Conservation (phyloP, 2,888 invertebrate species). For the Furcula furcula region DNA sequence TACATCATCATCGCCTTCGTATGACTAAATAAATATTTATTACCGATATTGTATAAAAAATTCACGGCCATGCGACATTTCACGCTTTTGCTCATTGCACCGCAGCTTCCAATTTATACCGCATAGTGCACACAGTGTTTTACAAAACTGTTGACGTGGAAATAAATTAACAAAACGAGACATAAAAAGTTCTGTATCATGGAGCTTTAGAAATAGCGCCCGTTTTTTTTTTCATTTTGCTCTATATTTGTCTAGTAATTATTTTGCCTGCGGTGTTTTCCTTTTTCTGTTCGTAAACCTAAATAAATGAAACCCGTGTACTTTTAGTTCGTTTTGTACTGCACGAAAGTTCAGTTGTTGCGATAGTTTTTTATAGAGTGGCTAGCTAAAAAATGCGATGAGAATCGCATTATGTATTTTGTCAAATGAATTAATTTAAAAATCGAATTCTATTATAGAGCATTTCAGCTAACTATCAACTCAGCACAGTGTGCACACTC, state of each 20-base stretch:
- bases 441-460: no score
- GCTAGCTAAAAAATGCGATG: no score
- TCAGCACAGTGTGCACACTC: conserved; percentile 12
- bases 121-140: conserved; percentile 19
- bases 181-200: conserved; percentile 26
- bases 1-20: no score
- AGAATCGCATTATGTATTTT: not conserved
- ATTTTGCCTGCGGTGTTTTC: conserved; percentile 25
- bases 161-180: conserved; percentile 17
- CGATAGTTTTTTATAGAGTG: conserved; percentile 14
- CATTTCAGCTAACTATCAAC: not conserved
- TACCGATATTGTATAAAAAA: no score
- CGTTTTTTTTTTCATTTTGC: conserved; percentile 23
- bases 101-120: conserved; percentile 26
- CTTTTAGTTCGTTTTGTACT: conserved; percentile 17
- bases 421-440: no score
- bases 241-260: conserved; percentile 35
- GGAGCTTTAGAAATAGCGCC: conserved; percentile 18
- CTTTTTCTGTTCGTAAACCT: conserved; percentile 26
- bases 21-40: no score
- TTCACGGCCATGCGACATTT: conserved; percentile 8
- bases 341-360: conserved; percentile 3
- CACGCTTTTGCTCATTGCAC: conserved; percentile 12
- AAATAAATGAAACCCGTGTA: conserved; percentile 25
- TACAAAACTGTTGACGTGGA: conserved; percentile 23